Conservation (phyloP, 2,797 vertebrate species). For the Pteronotus mesoamericanus region DNA sequence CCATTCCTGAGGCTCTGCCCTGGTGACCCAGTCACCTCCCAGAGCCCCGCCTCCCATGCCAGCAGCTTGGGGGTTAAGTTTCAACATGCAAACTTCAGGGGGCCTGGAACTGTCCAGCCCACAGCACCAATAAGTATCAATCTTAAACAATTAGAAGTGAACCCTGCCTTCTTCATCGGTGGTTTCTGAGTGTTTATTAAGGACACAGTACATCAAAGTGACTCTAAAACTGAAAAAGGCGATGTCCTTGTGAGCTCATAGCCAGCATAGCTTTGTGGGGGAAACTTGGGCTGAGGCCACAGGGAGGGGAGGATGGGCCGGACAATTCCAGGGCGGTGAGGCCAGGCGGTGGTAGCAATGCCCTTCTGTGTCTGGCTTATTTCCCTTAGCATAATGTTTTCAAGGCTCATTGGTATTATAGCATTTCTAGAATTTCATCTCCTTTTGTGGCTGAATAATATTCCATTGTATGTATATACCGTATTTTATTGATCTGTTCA, state of each 20-base stretch:
- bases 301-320: background rate
- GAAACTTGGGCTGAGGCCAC: background rate
- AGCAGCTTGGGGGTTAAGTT: background rate
- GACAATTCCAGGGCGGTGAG: background rate
- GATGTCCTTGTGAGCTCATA: background rate
- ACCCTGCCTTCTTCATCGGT: background rate
- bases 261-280: background rate
- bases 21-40: background rate
- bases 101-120: background rate
- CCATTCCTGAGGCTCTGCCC: background rate
- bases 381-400: background rate
- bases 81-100: background rate
- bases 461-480: rapidly evolving
- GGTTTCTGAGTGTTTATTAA: background rate
- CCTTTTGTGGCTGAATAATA: background rate
- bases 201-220: background rate
- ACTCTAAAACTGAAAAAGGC: background rate
- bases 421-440: too few species aligned
- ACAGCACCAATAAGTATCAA: background rate
- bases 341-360: background rate
- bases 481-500: background rate
- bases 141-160: background rate
- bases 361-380: background rate
- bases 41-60: too few species aligned
- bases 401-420: background rate